Percentiles rank a stretch among this genome's conserved stretches.
Conservation (phyloP, 2,797 vertebrate species). For the Pyrocephalus nanus region DNA sequence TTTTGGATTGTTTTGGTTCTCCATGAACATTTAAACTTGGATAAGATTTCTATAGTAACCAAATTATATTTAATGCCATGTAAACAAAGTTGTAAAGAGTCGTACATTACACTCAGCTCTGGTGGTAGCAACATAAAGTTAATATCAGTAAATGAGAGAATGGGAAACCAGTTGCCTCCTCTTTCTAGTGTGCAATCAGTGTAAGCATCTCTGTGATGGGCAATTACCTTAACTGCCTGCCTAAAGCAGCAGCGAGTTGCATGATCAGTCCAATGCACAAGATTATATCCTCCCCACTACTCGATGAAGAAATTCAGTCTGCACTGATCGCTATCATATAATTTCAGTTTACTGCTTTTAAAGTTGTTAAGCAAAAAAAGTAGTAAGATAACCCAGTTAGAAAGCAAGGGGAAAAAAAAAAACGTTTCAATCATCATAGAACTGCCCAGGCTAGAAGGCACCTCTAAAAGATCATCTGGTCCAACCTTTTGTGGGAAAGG, state of each 20-base stretch:
- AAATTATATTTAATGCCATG: conserved; percentile 45
- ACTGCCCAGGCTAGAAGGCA: not conserved
- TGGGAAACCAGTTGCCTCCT: conserved; percentile 31
- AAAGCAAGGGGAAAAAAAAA: not conserved
- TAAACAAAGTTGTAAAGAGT: conserved; percentile 65
- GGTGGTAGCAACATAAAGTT: conserved; percentile 39
- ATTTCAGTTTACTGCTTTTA: conserved; percentile 1
- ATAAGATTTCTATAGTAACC: conserved; percentile 52
- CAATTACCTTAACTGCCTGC: conserved; percentile 69
- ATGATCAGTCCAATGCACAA: conserved; percentile 51
- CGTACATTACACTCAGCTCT: not conserved
- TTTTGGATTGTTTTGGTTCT: not conserved
- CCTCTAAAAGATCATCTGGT: not conserved
- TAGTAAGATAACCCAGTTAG: not conserved
- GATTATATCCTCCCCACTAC: conserved; percentile 24
- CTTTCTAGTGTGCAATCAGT: conserved; percentile 57
- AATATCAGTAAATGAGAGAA: conserved; percentile 62
- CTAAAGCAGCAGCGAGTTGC: conserved; percentile 48
- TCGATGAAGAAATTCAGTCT: conserved; percentile 57
- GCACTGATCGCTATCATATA: not conserved
- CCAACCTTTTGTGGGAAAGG: not conserved
- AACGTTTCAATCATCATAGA: not conserved
- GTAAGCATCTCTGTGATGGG: conserved; percentile 50
- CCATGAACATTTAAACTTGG: conserved; percentile 13
- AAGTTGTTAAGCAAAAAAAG: not conserved